These are phyloP conservation scores for Andrena haemorrhoa DNA, from an alignment of 2,888 invertebrate species.

Conservation along the genomic window DNA sequence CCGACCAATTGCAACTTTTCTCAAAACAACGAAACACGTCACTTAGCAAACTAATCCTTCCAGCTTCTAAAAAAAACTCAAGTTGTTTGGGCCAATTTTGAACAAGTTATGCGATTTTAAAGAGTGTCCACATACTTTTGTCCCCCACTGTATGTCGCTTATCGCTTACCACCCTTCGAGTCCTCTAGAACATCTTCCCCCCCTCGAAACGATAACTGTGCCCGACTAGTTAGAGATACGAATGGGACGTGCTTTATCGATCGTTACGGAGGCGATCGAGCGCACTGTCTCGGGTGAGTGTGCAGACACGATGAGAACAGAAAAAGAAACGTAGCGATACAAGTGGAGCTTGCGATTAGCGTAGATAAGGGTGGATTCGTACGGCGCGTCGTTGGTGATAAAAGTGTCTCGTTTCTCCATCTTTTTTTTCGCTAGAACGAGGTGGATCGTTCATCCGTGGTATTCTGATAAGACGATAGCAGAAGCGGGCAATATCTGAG, in stretches of 20 bases:
- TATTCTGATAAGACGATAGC: not conserved
- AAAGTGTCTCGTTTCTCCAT: slow-evolving; percentile 21
- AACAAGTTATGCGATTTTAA: too few relatives aligned
- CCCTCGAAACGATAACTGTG: slow-evolving; percentile 26
- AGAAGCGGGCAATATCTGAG: not conserved
- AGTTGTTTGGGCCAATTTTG: too few relatives aligned
- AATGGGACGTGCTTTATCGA: slow-evolving; percentile 50
- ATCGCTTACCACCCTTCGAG: slow-evolving; percentile 8
- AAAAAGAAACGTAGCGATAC: slow-evolving; percentile 15
- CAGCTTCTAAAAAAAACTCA: too few relatives aligned
- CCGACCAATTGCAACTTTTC: too few relatives aligned
- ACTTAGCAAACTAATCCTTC: too few relatives aligned
- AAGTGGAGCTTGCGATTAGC: slow-evolving; percentile 37
- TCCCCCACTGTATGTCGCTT: too few relatives aligned
- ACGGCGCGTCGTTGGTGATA: slow-evolving; percentile 20
- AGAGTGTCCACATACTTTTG: too few relatives aligned
- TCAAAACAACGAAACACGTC: too few relatives aligned
- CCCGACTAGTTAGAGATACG: slow-evolving; percentile 51
- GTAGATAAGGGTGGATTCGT: slow-evolving; percentile 25
- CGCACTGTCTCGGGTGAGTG: slow-evolving; percentile 56
- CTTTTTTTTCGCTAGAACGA: not conserved
- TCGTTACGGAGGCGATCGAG: slow-evolving; percentile 52
- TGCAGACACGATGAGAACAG: slow-evolving; percentile 28
- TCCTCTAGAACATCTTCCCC: not conserved
- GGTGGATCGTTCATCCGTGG: not conserved